Percentiles rank a stretch among this genome's conserved stretches.
phyloP scores from a whole-genome alignment of 2,888 invertebrate genomes.

The Theretra japonica region DNA sequence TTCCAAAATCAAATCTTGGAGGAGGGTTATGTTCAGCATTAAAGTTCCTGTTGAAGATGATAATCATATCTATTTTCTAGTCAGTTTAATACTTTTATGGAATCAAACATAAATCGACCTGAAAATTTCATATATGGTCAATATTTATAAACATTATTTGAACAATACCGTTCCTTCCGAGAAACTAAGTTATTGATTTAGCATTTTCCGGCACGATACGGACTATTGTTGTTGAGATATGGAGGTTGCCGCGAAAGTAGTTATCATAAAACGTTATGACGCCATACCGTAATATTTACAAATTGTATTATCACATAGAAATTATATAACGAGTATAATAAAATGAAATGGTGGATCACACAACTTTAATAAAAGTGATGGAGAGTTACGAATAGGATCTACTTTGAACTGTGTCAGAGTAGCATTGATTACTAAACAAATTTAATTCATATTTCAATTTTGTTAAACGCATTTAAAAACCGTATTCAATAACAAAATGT shows the following conservation, averaged over 20 bases:
- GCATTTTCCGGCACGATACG: conserved; percentile 41
- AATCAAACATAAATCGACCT: not conserved
- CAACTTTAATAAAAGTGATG: not conserved
- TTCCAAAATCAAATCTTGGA: no score
- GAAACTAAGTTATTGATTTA: conserved; percentile 42
- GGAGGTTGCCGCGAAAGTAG: conserved; percentile 53
- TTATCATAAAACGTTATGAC: conserved; percentile 64
- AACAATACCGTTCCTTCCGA: conserved; percentile 30
- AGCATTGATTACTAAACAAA: no score
- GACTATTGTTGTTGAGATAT: conserved; percentile 49
- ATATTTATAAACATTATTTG: conserved; percentile 6
- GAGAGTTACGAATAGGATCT: not conserved
- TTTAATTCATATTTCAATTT: no score
- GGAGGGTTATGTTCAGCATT: no score
- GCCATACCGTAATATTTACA: conserved; percentile 50
- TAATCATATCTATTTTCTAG: not conserved
- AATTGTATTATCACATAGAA: conserved; percentile 55
- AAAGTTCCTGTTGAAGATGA: not conserved
- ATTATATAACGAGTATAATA: conserved; percentile 8
- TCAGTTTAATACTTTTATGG: not conserved
- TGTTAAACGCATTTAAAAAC: no score
- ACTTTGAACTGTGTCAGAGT: no score
- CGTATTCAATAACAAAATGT: no score
- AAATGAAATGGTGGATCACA: not conserved
- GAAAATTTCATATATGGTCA: not conserved